Evolutionary conservation across 92 coral and sea anemone species (phyloP).

Genomic region (Paramuricea clavata): DNA sequence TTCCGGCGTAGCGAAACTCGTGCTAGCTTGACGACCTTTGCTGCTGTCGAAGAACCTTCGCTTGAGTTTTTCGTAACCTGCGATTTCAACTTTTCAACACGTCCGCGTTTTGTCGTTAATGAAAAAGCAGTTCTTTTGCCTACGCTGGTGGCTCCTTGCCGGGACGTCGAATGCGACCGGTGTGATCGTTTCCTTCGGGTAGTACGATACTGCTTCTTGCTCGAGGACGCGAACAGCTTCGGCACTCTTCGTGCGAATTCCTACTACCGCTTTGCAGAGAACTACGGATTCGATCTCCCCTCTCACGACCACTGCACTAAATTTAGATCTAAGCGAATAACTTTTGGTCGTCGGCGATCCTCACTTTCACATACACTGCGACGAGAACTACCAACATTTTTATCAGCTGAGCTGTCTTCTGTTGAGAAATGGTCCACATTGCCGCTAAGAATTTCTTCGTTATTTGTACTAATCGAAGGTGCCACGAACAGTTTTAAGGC

Average conservation of each 20-base stretch:
- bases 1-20: constrained; percentile 30
- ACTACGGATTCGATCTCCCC: too few species aligned
- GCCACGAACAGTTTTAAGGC: too few species aligned
- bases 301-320: neutral
- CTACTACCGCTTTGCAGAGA: neutral
- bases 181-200: neutral
- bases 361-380: neutral
- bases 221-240: neutral
- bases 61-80: constrained; percentile 8
- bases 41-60: too few species aligned
- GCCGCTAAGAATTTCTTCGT: too few species aligned
- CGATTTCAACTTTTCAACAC: constrained; percentile 42
- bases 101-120: constrained; percentile 44
- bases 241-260: neutral
- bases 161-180: neutral
- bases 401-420: too few species aligned
- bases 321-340: neutral
- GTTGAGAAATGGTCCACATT: too few species aligned
- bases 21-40: neutral
- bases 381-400: too few species aligned
- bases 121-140: constrained; percentile 50
- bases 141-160: constrained; percentile 45
- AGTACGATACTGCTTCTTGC: neutral
- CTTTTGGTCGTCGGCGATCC: too few species aligned
- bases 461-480: too few species aligned